Percentiles rank a stretch among this genome's conserved stretches.
Evolutionary conservation across 2,113 vertebrate genomes (phyloP).

Genomic region (Plecotus auritus): DNA sequence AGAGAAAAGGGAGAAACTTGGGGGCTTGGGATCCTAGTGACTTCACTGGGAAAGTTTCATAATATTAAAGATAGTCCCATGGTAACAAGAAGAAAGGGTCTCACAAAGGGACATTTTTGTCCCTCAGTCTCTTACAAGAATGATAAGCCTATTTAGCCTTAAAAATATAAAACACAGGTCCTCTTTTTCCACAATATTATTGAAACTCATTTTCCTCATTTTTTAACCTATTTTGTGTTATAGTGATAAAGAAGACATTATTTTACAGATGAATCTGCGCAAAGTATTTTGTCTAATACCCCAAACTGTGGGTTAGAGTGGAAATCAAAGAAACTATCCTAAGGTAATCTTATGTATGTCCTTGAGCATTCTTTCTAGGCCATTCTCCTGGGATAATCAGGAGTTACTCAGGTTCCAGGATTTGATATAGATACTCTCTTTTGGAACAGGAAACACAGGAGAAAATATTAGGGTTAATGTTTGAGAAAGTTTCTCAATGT

Average conservation of each 20-base stretch:
- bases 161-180: neutral
- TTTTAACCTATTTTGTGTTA: neutral
- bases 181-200: neutral
- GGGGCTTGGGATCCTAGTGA: neutral
- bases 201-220: neutral
- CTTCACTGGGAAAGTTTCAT: neutral
- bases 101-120: neutral
- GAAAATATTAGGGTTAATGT: neutral
- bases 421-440: neutral
- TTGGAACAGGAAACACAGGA: neutral
- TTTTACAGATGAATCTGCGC: neutral
- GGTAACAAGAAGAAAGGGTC: neutral
- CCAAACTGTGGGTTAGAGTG: neutral
- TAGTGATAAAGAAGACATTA: neutral
- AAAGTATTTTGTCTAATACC: neutral
- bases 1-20: neutral
- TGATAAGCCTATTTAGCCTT: neutral
- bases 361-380: neutral
- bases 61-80: neutral
- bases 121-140: neutral
- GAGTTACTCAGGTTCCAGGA: neutral
- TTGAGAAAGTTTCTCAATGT: neutral
- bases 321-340: neutral
- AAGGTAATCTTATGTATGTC: neutral
- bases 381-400: neutral